Evolutionary conservation across 92 coral and sea anemone genomes (phyloP).

Genomic region (Virgularia gustaviana): DNA sequence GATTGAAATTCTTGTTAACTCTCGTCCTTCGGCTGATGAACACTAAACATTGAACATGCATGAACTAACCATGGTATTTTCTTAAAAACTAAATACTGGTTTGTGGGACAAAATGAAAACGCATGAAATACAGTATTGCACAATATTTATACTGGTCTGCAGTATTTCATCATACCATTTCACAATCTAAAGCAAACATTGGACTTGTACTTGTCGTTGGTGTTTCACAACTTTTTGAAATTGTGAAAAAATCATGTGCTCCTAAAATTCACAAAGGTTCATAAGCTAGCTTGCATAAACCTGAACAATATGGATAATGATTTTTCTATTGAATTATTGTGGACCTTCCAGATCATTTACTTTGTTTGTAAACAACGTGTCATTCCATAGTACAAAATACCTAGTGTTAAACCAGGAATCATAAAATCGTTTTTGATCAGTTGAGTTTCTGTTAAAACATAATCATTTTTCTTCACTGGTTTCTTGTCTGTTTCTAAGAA

Average conservation of each 20-base stretch:
- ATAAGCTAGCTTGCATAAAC: constrained; percentile 11
- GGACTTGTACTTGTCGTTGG: constrained; percentile 39
- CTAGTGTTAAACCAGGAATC: constrained; percentile 25
- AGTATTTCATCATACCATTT: constrained; percentile 64
- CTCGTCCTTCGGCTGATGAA: constrained; percentile 66
- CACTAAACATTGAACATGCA: too few relatives aligned
- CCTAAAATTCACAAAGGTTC: neutral
- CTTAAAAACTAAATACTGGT: too few relatives aligned
- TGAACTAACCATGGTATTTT: too few relatives aligned
- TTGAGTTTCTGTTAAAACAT: constrained; percentile 48
- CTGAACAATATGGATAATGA: neutral
- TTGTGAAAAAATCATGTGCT: constrained; percentile 23
- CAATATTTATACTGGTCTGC: neutral
- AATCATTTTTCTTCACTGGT: constrained; percentile 43
- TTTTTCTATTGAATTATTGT: neutral
- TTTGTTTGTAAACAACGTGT: neutral
- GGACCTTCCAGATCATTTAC: neutral
- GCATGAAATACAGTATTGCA: neutral
- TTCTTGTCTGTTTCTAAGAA: neutral
- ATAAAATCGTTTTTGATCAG: constrained; percentile 60
- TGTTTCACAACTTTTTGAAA: neutral
- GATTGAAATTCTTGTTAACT: constrained; percentile 79
- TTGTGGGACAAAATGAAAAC: too few relatives aligned
- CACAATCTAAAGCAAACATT: constrained; percentile 89
- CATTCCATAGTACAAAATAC: neutral